Conservation (phyloP, 2,888 invertebrate species). For the Lithophane semibrunnea region DNA sequence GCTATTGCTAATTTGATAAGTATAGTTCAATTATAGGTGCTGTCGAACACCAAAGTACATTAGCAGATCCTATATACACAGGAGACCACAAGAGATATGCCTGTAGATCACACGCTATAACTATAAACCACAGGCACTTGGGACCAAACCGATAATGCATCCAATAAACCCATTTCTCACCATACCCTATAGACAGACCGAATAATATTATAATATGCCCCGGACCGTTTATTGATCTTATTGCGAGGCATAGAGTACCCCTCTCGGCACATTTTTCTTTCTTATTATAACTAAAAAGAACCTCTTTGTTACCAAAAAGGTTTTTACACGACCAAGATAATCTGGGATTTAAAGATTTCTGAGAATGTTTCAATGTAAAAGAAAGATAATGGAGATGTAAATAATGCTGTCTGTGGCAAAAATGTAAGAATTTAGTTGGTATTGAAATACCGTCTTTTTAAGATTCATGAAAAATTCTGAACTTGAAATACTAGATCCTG, state of each 20-base stretch:
- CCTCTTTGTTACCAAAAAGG: conserved; percentile 54
- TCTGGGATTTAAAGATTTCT: conserved; percentile 51
- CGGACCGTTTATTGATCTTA: conserved; percentile 56
- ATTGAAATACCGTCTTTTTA: neutral
- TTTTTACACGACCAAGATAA: conserved; percentile 51
- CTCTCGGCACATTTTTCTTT: conserved; percentile 41
- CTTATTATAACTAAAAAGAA: conserved; percentile 42
- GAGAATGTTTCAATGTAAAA: conserved; percentile 24
- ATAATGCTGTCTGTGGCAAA: conserved; percentile 23
- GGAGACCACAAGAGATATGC: conserved; percentile 18
- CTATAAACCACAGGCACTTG: conserved; percentile 30
- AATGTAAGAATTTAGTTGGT: neutral
- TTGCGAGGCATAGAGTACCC: conserved; percentile 28
- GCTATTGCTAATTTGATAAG: neutral
- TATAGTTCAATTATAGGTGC: neutral
- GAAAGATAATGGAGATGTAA: conserved; percentile 46
- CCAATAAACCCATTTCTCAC: conserved; percentile 7
- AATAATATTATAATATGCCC: conserved; percentile 56
- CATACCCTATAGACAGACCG: conserved; percentile 9
- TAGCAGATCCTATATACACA: neutral
- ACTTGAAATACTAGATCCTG: neutral
- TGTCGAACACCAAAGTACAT: neutral
- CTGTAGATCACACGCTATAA: conserved; percentile 4
- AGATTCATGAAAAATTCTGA: neutral
- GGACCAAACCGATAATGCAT: conserved; percentile 39